phyloP scores from a whole-genome alignment of 2,888 invertebrate genomes.

The Catocala fraxini region DNA sequence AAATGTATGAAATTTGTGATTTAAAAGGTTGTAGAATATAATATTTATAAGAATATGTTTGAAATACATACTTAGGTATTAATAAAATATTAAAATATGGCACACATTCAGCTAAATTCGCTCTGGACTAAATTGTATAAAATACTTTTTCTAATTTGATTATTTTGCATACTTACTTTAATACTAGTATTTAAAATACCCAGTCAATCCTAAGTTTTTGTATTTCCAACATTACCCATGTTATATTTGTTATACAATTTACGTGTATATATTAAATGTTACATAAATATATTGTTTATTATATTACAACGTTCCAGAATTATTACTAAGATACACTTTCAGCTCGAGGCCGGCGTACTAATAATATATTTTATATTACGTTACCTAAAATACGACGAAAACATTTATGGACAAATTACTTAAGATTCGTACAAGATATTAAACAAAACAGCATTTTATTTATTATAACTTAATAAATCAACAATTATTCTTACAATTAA shows the following conservation, averaged over 20 bases:
- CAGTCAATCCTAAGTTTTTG: not conserved
- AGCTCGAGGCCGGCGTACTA: constrained; percentile 65
- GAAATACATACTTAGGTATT: not conserved
- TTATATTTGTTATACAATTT: constrained; percentile 14
- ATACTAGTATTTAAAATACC: not conserved
- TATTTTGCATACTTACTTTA: not conserved
- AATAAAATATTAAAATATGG: constrained; percentile 7
- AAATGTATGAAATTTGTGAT: too few species aligned
- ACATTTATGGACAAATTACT: too few species aligned
- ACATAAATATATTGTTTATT: constrained; percentile 48
- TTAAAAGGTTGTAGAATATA: not conserved
- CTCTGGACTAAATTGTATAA: not conserved
- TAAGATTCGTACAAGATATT: too few species aligned
- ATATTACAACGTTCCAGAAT: constrained; percentile 68
- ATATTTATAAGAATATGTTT: not conserved
- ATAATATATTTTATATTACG: constrained; percentile 20
- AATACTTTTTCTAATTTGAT: not conserved
- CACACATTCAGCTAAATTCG: constrained; percentile 7
- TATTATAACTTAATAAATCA: not conserved
- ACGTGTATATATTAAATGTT: constrained; percentile 47
- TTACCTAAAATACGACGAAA: too few species aligned
- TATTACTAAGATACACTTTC: constrained; percentile 83
- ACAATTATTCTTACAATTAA: not conserved
- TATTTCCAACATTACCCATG: constrained; percentile 21
- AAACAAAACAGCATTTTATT: not conserved